A percentile compares a stretch with the other conserved stretches of the same genome.
Conservation (phyloP, 2,888 invertebrate genomes). For the Plebejus anna region DNA sequence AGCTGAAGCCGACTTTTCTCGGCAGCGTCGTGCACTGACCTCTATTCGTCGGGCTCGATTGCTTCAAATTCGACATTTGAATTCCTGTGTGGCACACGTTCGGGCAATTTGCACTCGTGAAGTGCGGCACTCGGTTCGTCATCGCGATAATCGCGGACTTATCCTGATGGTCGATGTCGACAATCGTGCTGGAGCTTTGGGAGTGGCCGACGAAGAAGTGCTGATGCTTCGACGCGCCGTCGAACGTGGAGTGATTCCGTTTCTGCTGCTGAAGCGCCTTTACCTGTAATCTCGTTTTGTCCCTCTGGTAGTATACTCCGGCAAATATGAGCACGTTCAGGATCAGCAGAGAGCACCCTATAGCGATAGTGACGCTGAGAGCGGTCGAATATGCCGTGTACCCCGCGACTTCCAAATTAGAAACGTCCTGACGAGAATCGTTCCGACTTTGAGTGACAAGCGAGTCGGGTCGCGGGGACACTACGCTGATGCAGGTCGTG, state of each 20-base stretch:
- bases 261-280: constrained; percentile 86
- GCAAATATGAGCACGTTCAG: constrained; percentile 91
- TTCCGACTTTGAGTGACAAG: constrained; percentile 70
- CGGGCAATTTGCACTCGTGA: constrained; percentile 70
- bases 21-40: constrained; percentile 73
- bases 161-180: constrained; percentile 90
- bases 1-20: constrained; percentile 72
- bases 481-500: constrained; percentile 85
- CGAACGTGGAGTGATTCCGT: constrained; percentile 77
- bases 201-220: constrained; percentile 89
- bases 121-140: constrained; percentile 73
- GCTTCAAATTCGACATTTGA: constrained; percentile 75
- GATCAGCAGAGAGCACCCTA: constrained; percentile 89
- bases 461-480: constrained; percentile 84
- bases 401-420: constrained; percentile 89
- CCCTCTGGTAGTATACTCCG: constrained; percentile 90
- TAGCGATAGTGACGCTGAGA: constrained; percentile 88
- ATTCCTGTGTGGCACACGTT: constrained; percentile 81
- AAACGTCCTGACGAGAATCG: constrained; percentile 87
- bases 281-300: constrained; percentile 88
- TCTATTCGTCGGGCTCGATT: constrained; percentile 66
- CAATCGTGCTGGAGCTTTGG: constrained; percentile 90
- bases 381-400: constrained; percentile 88
- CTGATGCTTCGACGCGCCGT: constrained; percentile 85
- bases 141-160: constrained; percentile 76